Percentiles rank a stretch among this genome's conserved stretches.
These are phyloP conservation scores for Drosophila parvula DNA, from an alignment of 1,140 invertebrate genomes.

Conservation along the genomic window DNA sequence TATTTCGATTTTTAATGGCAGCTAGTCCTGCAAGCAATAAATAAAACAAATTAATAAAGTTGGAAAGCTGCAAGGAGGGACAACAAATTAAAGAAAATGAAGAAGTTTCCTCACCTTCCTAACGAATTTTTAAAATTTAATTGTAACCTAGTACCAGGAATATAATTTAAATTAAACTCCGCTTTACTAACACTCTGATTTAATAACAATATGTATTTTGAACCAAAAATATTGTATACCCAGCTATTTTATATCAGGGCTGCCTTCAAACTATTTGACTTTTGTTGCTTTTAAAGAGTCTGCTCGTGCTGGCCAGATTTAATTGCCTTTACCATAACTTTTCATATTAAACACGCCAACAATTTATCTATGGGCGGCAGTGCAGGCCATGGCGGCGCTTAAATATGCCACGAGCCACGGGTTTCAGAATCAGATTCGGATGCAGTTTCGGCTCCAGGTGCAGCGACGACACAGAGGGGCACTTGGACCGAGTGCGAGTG, in stretches of 20 bases:
- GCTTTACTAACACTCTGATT: not conserved
- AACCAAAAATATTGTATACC: not conserved
- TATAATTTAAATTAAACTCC: not conserved
- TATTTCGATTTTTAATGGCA: not conserved
- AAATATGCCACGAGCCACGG: conserved; percentile 74
- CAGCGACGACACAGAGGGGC: conserved; percentile 2
- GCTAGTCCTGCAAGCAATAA: too few species aligned
- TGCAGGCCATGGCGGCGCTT: conserved; percentile 66
- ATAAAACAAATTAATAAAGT: too few species aligned
- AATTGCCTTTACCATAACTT: conserved; percentile 73
- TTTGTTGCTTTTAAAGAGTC: conserved; percentile 45
- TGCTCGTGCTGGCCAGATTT: conserved; percentile 34
- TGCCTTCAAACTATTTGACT: conserved; percentile 10
- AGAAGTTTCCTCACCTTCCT: too few species aligned
- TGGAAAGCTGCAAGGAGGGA: too few species aligned
- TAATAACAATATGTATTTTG: not conserved
- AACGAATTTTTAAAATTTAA: too few species aligned
- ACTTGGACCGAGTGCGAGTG: conserved; percentile 33
- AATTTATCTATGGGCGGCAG: conserved; percentile 78
- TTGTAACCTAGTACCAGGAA: too few species aligned
- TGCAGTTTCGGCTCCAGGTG: conserved; percentile 47
- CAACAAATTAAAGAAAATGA: too few species aligned
- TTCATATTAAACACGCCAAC: conserved; percentile 73
- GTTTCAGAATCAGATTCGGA: conserved; percentile 29
- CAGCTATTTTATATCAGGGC: conserved; percentile 20